These are phyloP conservation scores for Ophion obscuratus DNA, from an alignment of 2,888 invertebrate genomes.

Conservation along the genomic window DNA sequence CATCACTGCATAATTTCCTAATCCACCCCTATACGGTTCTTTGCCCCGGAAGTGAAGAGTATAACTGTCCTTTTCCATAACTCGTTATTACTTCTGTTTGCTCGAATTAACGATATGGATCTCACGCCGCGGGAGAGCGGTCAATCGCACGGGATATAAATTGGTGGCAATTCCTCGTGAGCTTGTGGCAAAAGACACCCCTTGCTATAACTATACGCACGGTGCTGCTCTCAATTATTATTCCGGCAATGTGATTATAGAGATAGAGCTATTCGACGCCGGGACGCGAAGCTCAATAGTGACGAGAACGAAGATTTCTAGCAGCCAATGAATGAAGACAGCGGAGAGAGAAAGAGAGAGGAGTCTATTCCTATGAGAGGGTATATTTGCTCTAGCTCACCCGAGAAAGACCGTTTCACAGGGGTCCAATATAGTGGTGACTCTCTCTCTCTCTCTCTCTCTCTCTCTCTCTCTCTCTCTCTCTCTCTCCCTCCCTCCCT, in stretches of 20 bases:
- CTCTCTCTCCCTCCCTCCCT: slow-evolving; percentile 29
- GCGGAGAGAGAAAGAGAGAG: slow-evolving; percentile 27
- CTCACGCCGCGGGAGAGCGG: slow-evolving; percentile 22
- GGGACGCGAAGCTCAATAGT: slow-evolving; percentile 50
- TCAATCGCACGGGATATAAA: slow-evolving; percentile 42
- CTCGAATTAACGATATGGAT: slow-evolving; percentile 49
- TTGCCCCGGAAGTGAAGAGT: background rate
- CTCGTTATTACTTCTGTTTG: slow-evolving; percentile 28
- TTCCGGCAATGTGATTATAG: slow-evolving; percentile 45
- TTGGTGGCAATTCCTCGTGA: slow-evolving; percentile 45
- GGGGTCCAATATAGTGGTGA: slow-evolving; percentile 6
- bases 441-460: slow-evolving; percentile 38
- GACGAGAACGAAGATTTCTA: slow-evolving; percentile 39
- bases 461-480: slow-evolving; percentile 19
- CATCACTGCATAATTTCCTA: slow-evolving; percentile 62
- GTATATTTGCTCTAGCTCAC: slow-evolving; percentile 63
- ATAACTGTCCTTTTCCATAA: background rate
- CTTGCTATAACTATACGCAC: background rate
- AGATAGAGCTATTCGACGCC: slow-evolving; percentile 48
- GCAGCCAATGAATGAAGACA: slow-evolving; percentile 17
- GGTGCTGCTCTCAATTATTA: slow-evolving; percentile 52
- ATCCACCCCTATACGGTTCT: background rate
- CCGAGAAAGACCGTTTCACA: slow-evolving; percentile 37
- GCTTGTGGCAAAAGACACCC: slow-evolving; percentile 28
- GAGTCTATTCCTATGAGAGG: slow-evolving; percentile 63